phyloP scores from a whole-genome alignment of 2,888 invertebrate species.

The Encarsia formosa region DNA sequence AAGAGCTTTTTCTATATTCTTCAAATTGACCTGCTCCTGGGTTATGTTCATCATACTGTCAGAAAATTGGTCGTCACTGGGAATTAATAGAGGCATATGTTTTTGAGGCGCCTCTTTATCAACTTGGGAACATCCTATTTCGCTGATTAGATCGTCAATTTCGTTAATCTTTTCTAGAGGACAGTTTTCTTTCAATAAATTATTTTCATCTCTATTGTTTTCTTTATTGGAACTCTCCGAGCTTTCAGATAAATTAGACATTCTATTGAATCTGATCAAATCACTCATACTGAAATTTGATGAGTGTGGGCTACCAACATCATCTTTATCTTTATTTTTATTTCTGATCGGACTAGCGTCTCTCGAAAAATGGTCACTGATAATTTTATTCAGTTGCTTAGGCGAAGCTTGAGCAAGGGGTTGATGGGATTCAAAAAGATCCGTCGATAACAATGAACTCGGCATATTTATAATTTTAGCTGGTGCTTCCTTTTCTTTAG shows the following conservation, averaged over 20 bases:
- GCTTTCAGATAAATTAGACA: slow-evolving; percentile 1
- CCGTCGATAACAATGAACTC: slow-evolving; percentile 14
- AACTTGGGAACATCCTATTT: slow-evolving; percentile 4
- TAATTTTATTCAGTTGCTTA: slow-evolving; percentile 1
- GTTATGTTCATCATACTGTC: slow-evolving; percentile 34
- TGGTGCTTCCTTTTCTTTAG: not conserved
- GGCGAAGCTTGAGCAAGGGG: not conserved
- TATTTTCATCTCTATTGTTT: slow-evolving; percentile 1
- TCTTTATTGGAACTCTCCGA: slow-evolving; percentile 19
- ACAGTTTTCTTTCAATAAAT: not conserved
- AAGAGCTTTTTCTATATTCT: slow-evolving; percentile 37
- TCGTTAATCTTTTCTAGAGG: not conserved
- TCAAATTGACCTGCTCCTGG: slow-evolving; percentile 31
- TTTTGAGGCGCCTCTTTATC: not conserved
- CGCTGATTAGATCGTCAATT: slow-evolving; percentile 1
- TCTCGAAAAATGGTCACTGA: not conserved
- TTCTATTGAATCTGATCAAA: slow-evolving; percentile 2
- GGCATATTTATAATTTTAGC: slow-evolving; percentile 5
- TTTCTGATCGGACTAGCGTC: not conserved
- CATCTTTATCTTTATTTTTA: slow-evolving; percentile 4
- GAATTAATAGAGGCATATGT: not conserved
- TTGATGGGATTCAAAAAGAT: slow-evolving; percentile 23
- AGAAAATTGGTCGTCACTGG: slow-evolving; percentile 7
- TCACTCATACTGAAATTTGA: slow-evolving; percentile 7
- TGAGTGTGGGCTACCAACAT: not conserved